Evolutionary conservation across 2,113 vertebrate genomes (phyloP).

Genomic region (Prunella fulvescens): DNA sequence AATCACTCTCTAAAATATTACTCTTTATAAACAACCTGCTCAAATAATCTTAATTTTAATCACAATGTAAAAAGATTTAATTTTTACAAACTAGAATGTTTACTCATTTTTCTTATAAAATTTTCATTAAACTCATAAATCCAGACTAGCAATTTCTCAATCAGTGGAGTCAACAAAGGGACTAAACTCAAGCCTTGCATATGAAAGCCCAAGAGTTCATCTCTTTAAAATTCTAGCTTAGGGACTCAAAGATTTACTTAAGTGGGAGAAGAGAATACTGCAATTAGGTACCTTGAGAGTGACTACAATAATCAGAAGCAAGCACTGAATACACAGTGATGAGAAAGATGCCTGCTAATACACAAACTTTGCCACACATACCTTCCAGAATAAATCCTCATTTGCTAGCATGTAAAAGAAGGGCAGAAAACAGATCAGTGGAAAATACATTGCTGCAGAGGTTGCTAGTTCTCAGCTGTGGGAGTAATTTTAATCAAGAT

Average conservation of each 20-base stretch:
- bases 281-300: neutral
- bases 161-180: neutral
- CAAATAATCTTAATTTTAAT: neutral
- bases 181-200: neutral
- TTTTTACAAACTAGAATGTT: neutral
- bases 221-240: neutral
- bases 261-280: neutral
- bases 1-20: neutral
- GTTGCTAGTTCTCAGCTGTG: neutral
- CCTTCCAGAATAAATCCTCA: slow-evolving; percentile 97
- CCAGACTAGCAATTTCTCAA: neutral
- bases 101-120: neutral
- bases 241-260: neutral
- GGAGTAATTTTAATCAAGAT: neutral
- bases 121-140: neutral
- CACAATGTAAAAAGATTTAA: neutral
- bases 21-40: neutral
- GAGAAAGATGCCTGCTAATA: neutral
- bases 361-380: slow-evolving; percentile 67
- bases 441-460: neutral
- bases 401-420: slow-evolving; percentile 87
- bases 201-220: neutral
- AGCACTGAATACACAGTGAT: neutral
- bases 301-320: neutral
- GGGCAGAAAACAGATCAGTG: slow-evolving; percentile 88